Percentiles rank a stretch among this genome's conserved stretches.
Evolutionary conservation across 37 sponge, comb jelly and placozoan species (phyloP).

Genomic region (Halichondria panicea): DNA sequence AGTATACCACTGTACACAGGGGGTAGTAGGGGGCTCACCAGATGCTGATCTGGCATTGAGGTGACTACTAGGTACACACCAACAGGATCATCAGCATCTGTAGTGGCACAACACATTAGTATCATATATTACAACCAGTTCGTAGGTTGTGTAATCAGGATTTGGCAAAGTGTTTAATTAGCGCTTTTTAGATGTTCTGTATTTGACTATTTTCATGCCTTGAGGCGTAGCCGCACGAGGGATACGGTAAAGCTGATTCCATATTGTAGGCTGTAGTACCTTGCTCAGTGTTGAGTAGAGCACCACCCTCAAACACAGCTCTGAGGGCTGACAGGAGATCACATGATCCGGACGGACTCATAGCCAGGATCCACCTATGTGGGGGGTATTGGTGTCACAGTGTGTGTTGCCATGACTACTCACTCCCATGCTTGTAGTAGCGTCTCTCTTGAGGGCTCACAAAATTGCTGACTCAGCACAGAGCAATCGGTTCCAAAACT

Average conservation of each 20-base stretch:
- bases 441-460: not conserved
- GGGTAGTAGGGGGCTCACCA: not conserved
- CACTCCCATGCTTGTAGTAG: constrained; percentile 44
- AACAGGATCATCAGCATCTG: constrained; percentile 12
- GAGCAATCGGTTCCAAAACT: constrained; percentile 36
- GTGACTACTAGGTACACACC: constrained; percentile 33
- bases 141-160: too few relatives aligned
- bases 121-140: not conserved
- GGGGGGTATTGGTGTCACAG: too few relatives aligned
- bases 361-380: constrained; percentile 24
- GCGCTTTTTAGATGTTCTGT: too few relatives aligned
- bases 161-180: too few relatives aligned
- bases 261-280: too few relatives aligned
- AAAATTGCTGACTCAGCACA: constrained; percentile 15
- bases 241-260: too few relatives aligned
- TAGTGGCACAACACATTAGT: not conserved
- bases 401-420: too few relatives aligned
- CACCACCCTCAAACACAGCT: constrained; percentile 12
- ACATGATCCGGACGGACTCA: constrained; percentile 28
- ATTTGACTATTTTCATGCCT: too few relatives aligned
- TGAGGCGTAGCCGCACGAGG: too few relatives aligned
- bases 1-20: not conserved
- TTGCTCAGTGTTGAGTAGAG: not conserved
- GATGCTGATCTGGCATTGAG: constrained; percentile 15
- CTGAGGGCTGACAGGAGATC: constrained; percentile 25